Base-by-base conservation (phyloP, 2,888 invertebrate genomes). In the Bombylius discolor region DNA sequence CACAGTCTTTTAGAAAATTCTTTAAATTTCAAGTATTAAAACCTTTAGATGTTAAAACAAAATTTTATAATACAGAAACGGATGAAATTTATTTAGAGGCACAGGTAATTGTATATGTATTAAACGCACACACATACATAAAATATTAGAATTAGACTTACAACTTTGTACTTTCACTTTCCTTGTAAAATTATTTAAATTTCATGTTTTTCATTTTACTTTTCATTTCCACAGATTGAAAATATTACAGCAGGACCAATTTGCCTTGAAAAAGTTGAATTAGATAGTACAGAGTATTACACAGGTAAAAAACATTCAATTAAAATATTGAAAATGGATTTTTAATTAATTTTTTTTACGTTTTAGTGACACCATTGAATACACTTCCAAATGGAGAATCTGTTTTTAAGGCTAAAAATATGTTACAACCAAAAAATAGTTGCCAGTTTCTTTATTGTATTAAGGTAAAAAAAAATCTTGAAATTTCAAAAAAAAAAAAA, bases 1-100 rank as follows among this genome's bases (percentile, higher is more conserved):
- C 84, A 42, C 85, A 89, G 70, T 89, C 90, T 60, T 93, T 98
- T 68, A 81, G 95, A 63, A 98, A 98, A 73, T 97, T 95, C 73
- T 99, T 98, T 74, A 98, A 97, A 76, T 98, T 99, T 73, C 87
- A 93, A 81, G 98, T 99, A 0, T 81, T 95, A 66, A 98, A 98
- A 71, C 98, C 98, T 5, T 77, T 99, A 51, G 98, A 99, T 80
- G 96, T 99, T 0, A 96, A 97, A 77, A 98, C 98, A 0, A 97
- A 98, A 71, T 93, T 98, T 75, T 97, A 93, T 71, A 96, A 94
- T 79, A 91, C 94, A 3, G 96, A 85, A 71, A 84, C 85, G 61
- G 85, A 85, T 76, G 85, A 84, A 76, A 83, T 84, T 5, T 85
- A 81, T 68, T 73, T 84, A 60, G 85, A 85, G 71, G 84, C 84